phyloP scores from a whole-genome alignment of 2,888 invertebrate genomes.

The Trichopoda pennipes region DNA sequence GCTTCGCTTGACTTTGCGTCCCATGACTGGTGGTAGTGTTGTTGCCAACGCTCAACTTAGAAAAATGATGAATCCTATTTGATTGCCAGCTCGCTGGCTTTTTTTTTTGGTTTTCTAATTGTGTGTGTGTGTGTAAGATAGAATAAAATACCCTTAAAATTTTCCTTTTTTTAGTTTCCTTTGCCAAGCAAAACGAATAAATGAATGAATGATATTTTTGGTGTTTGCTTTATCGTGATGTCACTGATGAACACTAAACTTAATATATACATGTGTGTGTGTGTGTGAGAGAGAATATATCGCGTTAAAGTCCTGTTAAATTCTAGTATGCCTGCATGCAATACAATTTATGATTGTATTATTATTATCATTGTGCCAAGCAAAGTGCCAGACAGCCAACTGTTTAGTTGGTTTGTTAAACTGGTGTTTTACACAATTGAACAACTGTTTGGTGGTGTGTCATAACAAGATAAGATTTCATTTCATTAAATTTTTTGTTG shows the following conservation, averaged over 20 bases:
- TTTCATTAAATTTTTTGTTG: constrained; percentile 39
- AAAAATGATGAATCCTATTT: constrained; percentile 75
- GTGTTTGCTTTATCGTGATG: constrained; percentile 39
- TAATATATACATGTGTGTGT: constrained; percentile 4
- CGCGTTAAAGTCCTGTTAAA: constrained; percentile 8
- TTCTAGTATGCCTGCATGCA: constrained; percentile 8
- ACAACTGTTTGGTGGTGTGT: constrained; percentile 68
- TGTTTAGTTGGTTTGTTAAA: constrained; percentile 55
- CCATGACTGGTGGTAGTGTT: constrained; percentile 55
- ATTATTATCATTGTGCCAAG: constrained; percentile 19
- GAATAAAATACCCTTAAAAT: constrained; percentile 27
- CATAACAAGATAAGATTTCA: constrained; percentile 64
- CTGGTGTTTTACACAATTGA: constrained; percentile 65
- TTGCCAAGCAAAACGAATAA: constrained; percentile 51
- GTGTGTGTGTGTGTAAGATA: constrained; percentile 2
- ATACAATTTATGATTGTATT: constrained; percentile 34
- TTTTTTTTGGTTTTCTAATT: too few relatives aligned
- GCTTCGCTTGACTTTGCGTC: constrained; percentile 77
- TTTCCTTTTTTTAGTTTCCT: constrained; percentile 29
- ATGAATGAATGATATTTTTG: constrained; percentile 58
- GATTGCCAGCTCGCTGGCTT: constrained; percentile 71
- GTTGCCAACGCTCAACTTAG: constrained; percentile 13
- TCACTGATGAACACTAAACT: constrained; percentile 29
- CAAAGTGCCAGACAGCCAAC: constrained; percentile 41
- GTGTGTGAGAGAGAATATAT: too few relatives aligned